phyloP scores from a whole-genome alignment of 2,113 vertebrate species.

The Strix aluco region DNA sequence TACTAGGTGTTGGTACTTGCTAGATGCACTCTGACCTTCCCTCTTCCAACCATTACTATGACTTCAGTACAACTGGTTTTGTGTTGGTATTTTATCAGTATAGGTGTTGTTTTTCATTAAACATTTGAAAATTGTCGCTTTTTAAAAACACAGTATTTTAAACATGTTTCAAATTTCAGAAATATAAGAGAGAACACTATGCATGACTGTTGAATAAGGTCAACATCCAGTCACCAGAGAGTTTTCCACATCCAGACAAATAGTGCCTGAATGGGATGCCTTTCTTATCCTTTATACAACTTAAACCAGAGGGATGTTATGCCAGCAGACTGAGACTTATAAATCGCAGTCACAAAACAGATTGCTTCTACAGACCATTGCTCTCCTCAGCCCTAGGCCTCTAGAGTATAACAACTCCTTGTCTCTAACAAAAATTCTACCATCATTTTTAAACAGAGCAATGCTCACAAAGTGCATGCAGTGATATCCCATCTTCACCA shows the following conservation, averaged over 20 bases:
- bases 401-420: background rate
- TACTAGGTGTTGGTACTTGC: background rate
- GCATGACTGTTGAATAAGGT: background rate
- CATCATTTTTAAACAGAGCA: background rate
- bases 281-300: background rate
- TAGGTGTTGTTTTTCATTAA: background rate
- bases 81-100: background rate
- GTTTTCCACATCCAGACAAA: background rate
- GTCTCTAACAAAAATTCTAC: background rate
- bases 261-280: rapidly evolving
- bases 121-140: background rate
- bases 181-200: background rate
- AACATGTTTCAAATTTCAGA: background rate
- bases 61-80: background rate
- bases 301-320: background rate
- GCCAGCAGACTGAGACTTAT: background rate
- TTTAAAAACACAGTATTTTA: background rate
- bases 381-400: background rate
- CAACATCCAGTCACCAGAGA: background rate
- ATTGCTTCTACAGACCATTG: background rate
- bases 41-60: background rate
- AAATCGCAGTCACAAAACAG: background rate
- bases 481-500: background rate
- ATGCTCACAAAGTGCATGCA: background rate
- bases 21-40: background rate